A percentile compares a stretch with the other conserved stretches of the same genome.
These are phyloP conservation scores for Sphecodes monilicornis DNA, from an alignment of 2,888 invertebrate genomes.

Conservation along the genomic window DNA sequence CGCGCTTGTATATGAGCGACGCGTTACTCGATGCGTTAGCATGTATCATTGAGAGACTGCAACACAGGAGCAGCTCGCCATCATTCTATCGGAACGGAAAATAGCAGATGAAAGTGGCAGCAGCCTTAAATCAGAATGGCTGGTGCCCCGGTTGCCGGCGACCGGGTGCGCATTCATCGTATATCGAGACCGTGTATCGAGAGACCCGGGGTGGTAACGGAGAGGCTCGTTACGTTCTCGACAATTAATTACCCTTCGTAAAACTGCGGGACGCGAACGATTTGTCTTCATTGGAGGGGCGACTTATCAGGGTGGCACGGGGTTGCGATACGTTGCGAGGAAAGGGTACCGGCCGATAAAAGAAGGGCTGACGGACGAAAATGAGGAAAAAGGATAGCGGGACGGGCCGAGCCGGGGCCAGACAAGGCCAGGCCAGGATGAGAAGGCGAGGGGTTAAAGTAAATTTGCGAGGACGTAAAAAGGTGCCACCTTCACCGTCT, in stretches of 20 bases:
- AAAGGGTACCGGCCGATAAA: slow-evolving; percentile 37
- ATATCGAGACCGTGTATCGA: slow-evolving; percentile 17
- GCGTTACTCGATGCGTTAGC: neutral
- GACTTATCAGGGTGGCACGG: slow-evolving; percentile 74
- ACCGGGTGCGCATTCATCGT: slow-evolving; percentile 7
- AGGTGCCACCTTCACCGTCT: slow-evolving; percentile 30
- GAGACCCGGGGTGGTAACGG: slow-evolving; percentile 11
- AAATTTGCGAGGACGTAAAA: slow-evolving; percentile 37
- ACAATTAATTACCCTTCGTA: slow-evolving; percentile 80
- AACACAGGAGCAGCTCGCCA: neutral
- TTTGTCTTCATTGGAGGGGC: slow-evolving; percentile 81
- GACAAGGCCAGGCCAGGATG: neutral
- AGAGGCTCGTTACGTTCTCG: slow-evolving; percentile 56
- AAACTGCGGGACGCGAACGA: slow-evolving; percentile 75
- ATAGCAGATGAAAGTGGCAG: neutral
- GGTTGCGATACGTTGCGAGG: slow-evolving; percentile 48
- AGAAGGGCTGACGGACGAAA: slow-evolving; percentile 24
- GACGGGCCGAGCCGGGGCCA: neutral
- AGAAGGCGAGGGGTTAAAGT: slow-evolving; percentile 9
- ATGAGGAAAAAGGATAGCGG: slow-evolving; percentile 32
- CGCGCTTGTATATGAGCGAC: neutral
- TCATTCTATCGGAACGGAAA: neutral
- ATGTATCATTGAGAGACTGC: neutral
- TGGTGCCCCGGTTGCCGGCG: neutral
- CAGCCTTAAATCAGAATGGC: neutral